phyloP scores from a whole-genome alignment of 2,888 invertebrate genomes.

The Chrysolina oricalcia region DNA sequence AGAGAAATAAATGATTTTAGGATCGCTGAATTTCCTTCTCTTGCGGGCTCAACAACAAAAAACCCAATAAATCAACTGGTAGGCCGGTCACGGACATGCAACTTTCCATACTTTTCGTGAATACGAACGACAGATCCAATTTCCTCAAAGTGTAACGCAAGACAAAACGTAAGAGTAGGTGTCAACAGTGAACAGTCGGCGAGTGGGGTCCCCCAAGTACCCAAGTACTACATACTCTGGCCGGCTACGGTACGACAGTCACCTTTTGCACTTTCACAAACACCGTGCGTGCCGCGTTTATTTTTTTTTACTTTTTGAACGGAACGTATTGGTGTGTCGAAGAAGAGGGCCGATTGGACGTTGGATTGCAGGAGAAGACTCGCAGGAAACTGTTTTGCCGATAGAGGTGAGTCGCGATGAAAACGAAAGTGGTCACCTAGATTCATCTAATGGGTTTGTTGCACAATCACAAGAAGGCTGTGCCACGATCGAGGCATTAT shows the following conservation, averaged over 20 bases:
- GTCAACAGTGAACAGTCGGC: slow-evolving; percentile 22
- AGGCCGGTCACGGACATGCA: background rate
- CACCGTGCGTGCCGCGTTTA: slow-evolving; percentile 24
- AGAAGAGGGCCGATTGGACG: background rate
- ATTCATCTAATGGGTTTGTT: slow-evolving; percentile 11
- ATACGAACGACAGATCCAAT: background rate
- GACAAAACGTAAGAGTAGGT: slow-evolving; percentile 42
- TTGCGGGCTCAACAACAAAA: too few species aligned
- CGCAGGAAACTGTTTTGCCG: slow-evolving; percentile 2
- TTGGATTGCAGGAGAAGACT: background rate
- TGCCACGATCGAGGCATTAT: background rate
- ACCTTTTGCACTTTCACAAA: slow-evolving; percentile 40
- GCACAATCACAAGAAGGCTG: slow-evolving; percentile 9
- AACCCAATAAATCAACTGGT: background rate
- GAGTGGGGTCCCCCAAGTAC: slow-evolving; percentile 44
- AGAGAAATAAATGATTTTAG: too few species aligned
- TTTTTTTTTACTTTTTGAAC: background rate
- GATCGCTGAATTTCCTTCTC: too few species aligned
- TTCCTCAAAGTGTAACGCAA: slow-evolving; percentile 28
- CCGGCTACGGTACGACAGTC: slow-evolving; percentile 40
- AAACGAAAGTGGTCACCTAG: slow-evolving; percentile 33
- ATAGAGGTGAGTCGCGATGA: slow-evolving; percentile 29
- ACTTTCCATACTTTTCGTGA: background rate
- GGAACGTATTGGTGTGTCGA: background rate
- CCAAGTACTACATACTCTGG: slow-evolving; percentile 35